A percentile compares a stretch with the other conserved stretches of the same genome.
phyloP scores from a whole-genome alignment of 2,888 invertebrate genomes.

The Thecophora atra region DNA sequence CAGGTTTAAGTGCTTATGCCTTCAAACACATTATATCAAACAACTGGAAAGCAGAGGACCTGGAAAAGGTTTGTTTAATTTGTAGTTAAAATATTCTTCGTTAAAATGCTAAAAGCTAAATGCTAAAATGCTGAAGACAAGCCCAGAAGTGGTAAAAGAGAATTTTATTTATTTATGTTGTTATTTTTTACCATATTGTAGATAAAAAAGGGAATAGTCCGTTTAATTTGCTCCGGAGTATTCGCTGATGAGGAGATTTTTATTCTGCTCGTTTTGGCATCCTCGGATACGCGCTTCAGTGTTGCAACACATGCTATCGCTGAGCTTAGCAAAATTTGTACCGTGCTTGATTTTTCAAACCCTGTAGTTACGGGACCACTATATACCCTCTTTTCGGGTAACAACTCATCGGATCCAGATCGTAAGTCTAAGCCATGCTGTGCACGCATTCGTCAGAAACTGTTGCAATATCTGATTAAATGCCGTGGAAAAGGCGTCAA shows the following conservation, averaged over 20 bases:
- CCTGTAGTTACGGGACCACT: constrained; percentile 76
- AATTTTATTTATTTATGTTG: too few species aligned
- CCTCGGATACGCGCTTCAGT: constrained; percentile 88
- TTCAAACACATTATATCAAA: constrained; percentile 81
- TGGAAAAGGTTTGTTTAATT: constrained; percentile 75
- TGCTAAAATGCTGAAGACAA: too few species aligned
- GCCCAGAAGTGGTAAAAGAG: too few species aligned
- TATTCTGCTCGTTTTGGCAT: constrained; percentile 82
- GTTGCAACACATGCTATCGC: constrained; percentile 89
- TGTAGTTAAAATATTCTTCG: not conserved
- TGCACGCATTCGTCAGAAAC: constrained; percentile 83
- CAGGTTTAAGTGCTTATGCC: constrained; percentile 80
- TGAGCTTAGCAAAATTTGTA: constrained; percentile 80
- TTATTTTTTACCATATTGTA: constrained; percentile 51
- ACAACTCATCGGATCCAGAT: constrained; percentile 70
- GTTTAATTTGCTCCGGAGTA: constrained; percentile 82
- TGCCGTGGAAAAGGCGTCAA: constrained; percentile 77
- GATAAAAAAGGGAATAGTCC: constrained; percentile 81
- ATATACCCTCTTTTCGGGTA: constrained; percentile 75
- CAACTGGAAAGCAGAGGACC: constrained; percentile 78
- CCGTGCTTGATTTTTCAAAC: constrained; percentile 80
- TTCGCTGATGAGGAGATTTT: constrained; percentile 80
- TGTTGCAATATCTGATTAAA: constrained; percentile 83
- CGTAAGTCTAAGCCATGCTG: constrained; percentile 81
- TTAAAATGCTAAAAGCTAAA: too few species aligned